A percentile compares a stretch with the other conserved stretches of the same genome.
Conservation (phyloP, 2,113 vertebrate species). For the Garra rufa region DNA sequence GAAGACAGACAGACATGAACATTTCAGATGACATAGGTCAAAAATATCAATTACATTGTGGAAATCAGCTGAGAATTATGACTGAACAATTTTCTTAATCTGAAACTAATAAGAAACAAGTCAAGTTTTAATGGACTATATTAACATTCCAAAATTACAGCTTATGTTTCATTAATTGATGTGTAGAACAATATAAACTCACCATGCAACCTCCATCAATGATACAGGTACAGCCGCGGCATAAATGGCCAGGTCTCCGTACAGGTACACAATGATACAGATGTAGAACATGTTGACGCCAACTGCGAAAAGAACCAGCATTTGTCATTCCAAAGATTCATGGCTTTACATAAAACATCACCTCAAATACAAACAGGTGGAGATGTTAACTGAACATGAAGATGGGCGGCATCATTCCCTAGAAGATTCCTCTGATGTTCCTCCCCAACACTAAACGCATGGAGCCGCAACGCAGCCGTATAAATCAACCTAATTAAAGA, state of each 20-base stretch:
- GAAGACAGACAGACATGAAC: too few species aligned
- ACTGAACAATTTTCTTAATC: too few species aligned
- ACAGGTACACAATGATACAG: conserved; percentile 97
- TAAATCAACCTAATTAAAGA: conserved; percentile 59
- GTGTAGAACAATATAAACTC: conserved; percentile 63
- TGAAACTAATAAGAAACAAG: background rate
- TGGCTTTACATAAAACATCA: conserved; percentile 20
- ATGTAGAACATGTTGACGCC: conserved; percentile 99
- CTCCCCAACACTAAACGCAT: background rate
- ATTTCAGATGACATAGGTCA: too few species aligned
- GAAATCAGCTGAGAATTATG: too few species aligned
- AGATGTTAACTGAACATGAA: background rate
- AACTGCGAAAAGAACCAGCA: conserved; percentile 76
- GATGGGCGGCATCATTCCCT: background rate
- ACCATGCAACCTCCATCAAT: conserved; percentile 97
- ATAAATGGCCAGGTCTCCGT: conserved; percentile 97
- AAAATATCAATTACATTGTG: too few species aligned
- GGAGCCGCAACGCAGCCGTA: background rate
- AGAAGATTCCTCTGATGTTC: conserved; percentile 2
- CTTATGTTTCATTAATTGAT: background rate
- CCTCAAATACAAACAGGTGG: conserved; percentile 1
- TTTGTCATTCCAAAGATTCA: background rate
- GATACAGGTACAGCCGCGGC: conserved; percentile 95
- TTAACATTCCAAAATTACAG: background rate
- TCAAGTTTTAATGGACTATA: background rate